A percentile compares a stretch with the other conserved stretches of the same genome.
Evolutionary conservation across 2,888 invertebrate species (phyloP).

Genomic region (Alviniconcha strummeri): DNA sequence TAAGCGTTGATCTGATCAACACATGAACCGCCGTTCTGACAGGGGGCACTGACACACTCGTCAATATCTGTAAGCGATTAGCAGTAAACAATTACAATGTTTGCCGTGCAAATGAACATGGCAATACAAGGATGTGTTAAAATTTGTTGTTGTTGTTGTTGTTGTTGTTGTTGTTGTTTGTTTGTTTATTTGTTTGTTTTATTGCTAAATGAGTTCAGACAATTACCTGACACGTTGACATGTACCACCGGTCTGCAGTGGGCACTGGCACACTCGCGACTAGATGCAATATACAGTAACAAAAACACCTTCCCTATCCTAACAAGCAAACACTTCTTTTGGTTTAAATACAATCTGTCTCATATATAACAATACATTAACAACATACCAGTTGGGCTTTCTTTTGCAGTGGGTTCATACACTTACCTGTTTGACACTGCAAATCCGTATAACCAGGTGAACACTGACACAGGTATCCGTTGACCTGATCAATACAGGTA

Average conservation of each 20-base stretch:
- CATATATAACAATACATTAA: too few relatives aligned
- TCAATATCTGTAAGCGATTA: neutral
- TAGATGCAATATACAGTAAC: neutral
- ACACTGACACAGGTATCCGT: slow-evolving; percentile 15
- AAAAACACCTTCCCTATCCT: neutral
- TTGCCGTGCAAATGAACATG: too few relatives aligned
- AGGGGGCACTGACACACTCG: slow-evolving; percentile 11
- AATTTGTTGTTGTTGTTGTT: too few relatives aligned
- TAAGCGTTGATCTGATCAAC: neutral
- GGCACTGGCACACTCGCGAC: neutral
- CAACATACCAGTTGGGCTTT: too few relatives aligned
- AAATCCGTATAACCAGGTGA: slow-evolving; percentile 4
- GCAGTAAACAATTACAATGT: too few relatives aligned
- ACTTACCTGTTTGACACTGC: slow-evolving; percentile 6
- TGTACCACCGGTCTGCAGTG: slow-evolving; percentile 17
- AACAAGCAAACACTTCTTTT: neutral
- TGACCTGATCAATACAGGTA: slow-evolving; percentile 5
- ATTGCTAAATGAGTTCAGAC: too few relatives aligned
- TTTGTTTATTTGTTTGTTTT: too few relatives aligned
- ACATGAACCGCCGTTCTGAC: slow-evolving; percentile 3
- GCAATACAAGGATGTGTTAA: too few relatives aligned
- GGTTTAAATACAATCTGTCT: too few relatives aligned
- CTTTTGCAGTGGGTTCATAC: too few relatives aligned
- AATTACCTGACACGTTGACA: neutral
- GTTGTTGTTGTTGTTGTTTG: too few relatives aligned